Evolutionary conservation across 2,797 vertebrate species (phyloP).

Genomic region (Fundulus diaphanus): DNA sequence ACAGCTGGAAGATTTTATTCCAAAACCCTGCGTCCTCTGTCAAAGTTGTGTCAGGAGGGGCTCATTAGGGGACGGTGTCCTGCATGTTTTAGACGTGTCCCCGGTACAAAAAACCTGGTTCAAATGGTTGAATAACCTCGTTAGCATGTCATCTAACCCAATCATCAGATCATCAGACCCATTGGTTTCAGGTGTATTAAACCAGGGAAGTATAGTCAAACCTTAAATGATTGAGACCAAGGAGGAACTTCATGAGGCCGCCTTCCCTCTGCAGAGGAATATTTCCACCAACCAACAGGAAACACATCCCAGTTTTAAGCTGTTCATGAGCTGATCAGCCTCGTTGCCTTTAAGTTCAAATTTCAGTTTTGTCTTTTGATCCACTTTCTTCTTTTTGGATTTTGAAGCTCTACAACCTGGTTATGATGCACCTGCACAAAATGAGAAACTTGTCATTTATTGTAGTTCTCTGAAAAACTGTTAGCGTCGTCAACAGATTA

Average conservation of each 20-base stretch:
- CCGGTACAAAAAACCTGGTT: too few species aligned
- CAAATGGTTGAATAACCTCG: too few species aligned
- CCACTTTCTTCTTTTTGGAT: not conserved
- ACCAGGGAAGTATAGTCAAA: too few species aligned
- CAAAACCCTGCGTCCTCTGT: not conserved
- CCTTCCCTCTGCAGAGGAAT: too few species aligned
- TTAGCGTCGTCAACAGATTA: not conserved
- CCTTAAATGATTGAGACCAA: too few species aligned
- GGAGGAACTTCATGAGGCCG: too few species aligned
- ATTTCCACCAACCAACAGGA: too few species aligned
- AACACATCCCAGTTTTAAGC: not conserved
- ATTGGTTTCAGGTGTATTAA: not conserved
- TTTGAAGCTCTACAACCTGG: not conserved
- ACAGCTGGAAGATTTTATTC: not conserved
- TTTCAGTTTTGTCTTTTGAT: too few species aligned
- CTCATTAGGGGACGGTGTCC: too few species aligned
- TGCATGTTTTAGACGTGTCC: not conserved
- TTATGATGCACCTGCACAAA: not conserved
- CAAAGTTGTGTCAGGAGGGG: not conserved
- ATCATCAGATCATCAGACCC: not conserved
- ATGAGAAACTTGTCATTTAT: not conserved
- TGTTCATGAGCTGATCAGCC: not conserved
- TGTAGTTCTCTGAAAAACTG: not conserved
- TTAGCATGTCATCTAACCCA: not conserved
- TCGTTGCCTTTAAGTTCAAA: too few species aligned